These are phyloP conservation scores for Monoplex corrugatus DNA, from an alignment of 2,888 invertebrate genomes.

Conservation along the genomic window DNA sequence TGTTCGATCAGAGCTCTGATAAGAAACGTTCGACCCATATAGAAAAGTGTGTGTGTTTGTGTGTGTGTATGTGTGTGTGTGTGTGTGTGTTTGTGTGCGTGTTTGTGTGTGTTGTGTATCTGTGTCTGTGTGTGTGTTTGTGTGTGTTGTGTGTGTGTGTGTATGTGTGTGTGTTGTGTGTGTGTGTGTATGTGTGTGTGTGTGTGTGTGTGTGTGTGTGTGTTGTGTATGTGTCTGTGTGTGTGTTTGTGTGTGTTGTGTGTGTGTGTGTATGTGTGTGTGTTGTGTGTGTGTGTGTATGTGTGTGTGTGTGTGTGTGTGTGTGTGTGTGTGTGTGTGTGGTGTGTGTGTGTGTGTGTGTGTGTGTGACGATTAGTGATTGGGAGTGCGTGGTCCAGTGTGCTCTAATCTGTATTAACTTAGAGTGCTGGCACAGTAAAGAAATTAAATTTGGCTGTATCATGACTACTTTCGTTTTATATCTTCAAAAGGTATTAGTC, in stretches of 20 bases:
- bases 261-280: background rate
- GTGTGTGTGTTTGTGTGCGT: background rate
- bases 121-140: background rate
- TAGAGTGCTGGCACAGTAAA: no score
- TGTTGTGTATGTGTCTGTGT: background rate
- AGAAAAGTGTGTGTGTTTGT: no score
- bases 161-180: background rate
- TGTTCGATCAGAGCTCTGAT: no score
- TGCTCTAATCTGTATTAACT: no score
- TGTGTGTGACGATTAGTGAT: background rate
- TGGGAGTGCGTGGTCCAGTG: background rate
- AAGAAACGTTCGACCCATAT: no score
- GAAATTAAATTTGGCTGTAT: no score
- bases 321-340: background rate
- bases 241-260: background rate
- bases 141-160: background rate
- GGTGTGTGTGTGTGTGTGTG: background rate
- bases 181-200: background rate
- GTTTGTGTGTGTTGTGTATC: constrained; percentile 1
- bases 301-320: background rate
- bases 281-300: background rate
- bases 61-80: no score
- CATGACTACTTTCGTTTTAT: no score
- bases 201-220: constrained; percentile 23
- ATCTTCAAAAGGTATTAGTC: no score